These are phyloP conservation scores for Tapirus terrestris DNA, from an alignment of 2,113 vertebrate species.

Conservation along the genomic window DNA sequence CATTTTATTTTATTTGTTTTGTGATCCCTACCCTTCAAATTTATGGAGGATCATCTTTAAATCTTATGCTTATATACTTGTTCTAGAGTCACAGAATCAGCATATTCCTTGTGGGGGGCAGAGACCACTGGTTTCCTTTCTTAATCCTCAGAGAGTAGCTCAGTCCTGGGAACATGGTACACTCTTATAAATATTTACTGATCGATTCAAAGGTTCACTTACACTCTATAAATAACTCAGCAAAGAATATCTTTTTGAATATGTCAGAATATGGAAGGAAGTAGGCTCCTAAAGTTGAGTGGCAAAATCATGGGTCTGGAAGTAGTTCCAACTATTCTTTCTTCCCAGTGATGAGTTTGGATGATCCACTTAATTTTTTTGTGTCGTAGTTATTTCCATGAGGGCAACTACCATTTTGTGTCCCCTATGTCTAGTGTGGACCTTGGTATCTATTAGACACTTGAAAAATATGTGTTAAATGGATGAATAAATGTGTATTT, in stretches of 20 bases:
- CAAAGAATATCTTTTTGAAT: not conserved
- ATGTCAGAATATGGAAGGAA: not conserved
- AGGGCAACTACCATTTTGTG: not conserved
- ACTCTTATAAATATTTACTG: not conserved
- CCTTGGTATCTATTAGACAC: not conserved
- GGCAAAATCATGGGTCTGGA: not conserved
- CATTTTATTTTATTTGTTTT: not conserved
- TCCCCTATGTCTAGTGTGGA: not conserved
- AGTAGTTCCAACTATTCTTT: not conserved
- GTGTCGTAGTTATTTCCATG: not conserved
- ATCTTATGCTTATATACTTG: not conserved
- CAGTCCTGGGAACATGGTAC: not conserved
- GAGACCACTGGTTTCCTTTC: not conserved
- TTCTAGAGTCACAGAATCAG: not conserved
- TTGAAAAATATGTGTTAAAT: slow-evolving; percentile 18
- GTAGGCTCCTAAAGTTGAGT: not conserved
- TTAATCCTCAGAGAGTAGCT: not conserved
- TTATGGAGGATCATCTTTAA: not conserved
- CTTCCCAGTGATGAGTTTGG: not conserved
- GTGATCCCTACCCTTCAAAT: not conserved
- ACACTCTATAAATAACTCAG: not conserved
- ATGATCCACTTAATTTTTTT: not conserved
- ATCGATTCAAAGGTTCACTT: not conserved
- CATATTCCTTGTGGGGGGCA: not conserved
- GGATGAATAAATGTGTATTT: not conserved